Percentiles rank a stretch among this genome's conserved stretches.
phyloP scores from a whole-genome alignment of 2,113 vertebrate genomes.

The Prietella phreatophila region DNA sequence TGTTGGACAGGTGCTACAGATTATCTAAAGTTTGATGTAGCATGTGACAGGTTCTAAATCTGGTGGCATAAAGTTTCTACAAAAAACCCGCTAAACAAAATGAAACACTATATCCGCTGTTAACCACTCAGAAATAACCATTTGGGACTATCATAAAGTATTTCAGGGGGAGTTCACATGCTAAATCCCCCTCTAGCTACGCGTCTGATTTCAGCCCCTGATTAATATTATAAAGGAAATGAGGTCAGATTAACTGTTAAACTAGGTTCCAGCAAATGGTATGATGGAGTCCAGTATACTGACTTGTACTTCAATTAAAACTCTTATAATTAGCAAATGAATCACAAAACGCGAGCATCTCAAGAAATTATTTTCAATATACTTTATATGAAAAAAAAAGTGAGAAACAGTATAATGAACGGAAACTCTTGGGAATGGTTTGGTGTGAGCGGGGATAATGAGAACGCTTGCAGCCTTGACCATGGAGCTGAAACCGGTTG shows the following conservation, averaged over 20 bases:
- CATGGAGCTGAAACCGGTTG: neutral
- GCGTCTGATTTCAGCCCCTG: neutral
- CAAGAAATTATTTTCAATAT: neutral
- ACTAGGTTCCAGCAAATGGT: neutral
- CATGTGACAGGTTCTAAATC: neutral
- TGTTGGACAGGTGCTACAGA: constrained; percentile 3
- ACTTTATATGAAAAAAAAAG: neutral
- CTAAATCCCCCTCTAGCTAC: neutral
- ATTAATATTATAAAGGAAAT: neutral
- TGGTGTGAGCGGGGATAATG: neutral
- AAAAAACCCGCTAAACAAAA: neutral
- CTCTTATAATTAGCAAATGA: neutral
- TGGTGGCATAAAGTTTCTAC: neutral
- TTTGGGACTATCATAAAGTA: neutral
- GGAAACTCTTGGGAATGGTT: neutral
- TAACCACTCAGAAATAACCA: neutral
- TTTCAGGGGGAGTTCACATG: neutral
- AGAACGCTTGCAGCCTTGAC: neutral
- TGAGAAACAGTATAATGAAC: neutral
- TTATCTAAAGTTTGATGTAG: neutral
- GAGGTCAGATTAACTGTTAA: constrained; percentile 2
- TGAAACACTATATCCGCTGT: neutral
- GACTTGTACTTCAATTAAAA: neutral
- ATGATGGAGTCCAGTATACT: neutral
- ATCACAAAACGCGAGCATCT: neutral